Percentiles rank a stretch among this genome's conserved stretches.
These are phyloP conservation scores for Halesus radiatus DNA, from an alignment of 1,140 invertebrate species.

Conservation along the genomic window DNA sequence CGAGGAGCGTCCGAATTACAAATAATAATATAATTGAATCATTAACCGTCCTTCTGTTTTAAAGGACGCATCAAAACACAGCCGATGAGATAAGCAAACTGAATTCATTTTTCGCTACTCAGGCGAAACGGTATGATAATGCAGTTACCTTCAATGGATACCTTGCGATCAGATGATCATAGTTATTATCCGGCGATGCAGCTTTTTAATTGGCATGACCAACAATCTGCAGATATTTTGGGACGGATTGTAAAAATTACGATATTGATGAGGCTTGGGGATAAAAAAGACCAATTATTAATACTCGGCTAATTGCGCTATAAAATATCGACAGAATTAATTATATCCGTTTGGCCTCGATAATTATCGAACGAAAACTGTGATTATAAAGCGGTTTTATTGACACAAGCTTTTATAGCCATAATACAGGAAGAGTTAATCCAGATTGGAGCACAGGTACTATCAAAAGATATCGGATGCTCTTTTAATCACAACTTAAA, in stretches of 20 bases:
- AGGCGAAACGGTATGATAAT: constrained; percentile 16
- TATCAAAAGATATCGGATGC: too few species aligned
- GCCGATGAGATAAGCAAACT: not conserved
- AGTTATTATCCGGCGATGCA: not conserved
- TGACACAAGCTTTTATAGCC: too few species aligned
- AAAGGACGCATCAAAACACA: constrained; percentile 11
- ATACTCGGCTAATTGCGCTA: too few species aligned
- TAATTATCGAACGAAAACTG: too few species aligned
- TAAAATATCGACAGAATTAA: too few species aligned
- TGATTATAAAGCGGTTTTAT: too few species aligned
- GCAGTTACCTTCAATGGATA: constrained; percentile 21
- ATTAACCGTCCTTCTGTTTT: constrained; percentile 6
- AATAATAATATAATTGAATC: constrained; percentile 24
- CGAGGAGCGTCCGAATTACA: constrained; percentile 6
- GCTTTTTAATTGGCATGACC: not conserved
- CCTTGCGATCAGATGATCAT: not conserved
- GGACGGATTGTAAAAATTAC: not conserved
- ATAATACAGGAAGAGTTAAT: too few species aligned
- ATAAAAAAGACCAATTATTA: too few species aligned
- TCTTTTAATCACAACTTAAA: too few species aligned
- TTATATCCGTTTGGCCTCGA: too few species aligned
- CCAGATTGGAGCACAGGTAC: too few species aligned
- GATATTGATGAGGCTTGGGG: too few species aligned
- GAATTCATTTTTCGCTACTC: not conserved
- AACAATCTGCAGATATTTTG: constrained; percentile 2